These are phyloP conservation scores for Cisticola juncidis DNA, from an alignment of 2,113 vertebrate genomes.

Conservation along the genomic window DNA sequence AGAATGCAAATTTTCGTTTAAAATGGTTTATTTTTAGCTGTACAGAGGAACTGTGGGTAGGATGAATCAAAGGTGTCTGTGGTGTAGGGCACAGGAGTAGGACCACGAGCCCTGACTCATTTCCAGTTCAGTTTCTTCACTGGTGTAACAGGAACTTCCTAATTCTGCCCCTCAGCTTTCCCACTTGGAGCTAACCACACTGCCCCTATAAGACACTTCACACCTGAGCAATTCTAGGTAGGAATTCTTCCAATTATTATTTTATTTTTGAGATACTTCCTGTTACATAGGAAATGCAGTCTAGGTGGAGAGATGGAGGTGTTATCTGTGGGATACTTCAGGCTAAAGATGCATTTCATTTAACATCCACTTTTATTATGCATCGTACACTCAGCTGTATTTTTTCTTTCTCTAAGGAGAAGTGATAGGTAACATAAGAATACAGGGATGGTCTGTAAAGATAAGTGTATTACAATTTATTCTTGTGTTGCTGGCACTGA, in stretches of 20 bases:
- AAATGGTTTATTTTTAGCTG: background rate
- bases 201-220: background rate
- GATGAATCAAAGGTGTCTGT: background rate
- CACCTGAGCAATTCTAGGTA: background rate
- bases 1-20: background rate
- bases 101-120: background rate
- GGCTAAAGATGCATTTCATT: background rate
- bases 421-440: constrained; percentile 3
- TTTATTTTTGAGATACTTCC: background rate
- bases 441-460: constrained; percentile 8
- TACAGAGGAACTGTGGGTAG: background rate
- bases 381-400: background rate
- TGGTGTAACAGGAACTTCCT: background rate
- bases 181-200: background rate
- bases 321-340: background rate
- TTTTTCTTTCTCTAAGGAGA: constrained; percentile 2
- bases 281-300: background rate
- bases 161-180: background rate
- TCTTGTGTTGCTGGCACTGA: constrained; percentile 4
- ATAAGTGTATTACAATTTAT: constrained; percentile 38
- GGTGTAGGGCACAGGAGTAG: background rate
- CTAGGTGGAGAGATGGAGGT: background rate
- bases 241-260: background rate
- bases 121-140: background rate
- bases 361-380: background rate